Conservation (phyloP, 37 sponge, comb jelly and placozoan genomes). For the Diacarnus erythraeanus region DNA sequence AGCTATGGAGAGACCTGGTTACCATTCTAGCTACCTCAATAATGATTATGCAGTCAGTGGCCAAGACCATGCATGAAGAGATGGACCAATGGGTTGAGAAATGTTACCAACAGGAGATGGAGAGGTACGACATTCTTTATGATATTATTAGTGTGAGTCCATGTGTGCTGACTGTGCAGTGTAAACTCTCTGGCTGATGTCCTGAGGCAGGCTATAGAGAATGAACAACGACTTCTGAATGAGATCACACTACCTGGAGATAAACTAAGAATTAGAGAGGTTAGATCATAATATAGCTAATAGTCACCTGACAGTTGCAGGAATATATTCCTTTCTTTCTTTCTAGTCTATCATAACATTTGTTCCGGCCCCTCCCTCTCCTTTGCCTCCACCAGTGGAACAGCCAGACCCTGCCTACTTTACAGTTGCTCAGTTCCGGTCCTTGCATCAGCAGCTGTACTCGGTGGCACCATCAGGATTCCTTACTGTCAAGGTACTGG, state of each 20-base stretch:
- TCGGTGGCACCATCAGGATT: slow-evolving; percentile 56
- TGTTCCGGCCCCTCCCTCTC: slow-evolving; percentile 65
- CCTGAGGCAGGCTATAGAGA: slow-evolving; percentile 82
- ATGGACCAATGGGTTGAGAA: slow-evolving; percentile 80
- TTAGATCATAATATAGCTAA: slow-evolving; percentile 4
- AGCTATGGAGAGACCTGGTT: no score
- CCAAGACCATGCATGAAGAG: slow-evolving; percentile 40
- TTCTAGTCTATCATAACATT: slow-evolving; percentile 56
- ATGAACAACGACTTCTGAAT: slow-evolving; percentile 67
- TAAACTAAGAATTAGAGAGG: slow-evolving; percentile 65
- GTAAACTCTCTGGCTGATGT: slow-evolving; percentile 66
- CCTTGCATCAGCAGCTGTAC: slow-evolving; percentile 40
- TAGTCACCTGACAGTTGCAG: no score
- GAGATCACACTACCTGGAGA: slow-evolving; percentile 63
- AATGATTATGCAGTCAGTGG: neutral
- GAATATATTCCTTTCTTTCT: neutral
- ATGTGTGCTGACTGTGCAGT: slow-evolving; percentile 24
- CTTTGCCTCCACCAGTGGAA: slow-evolving; percentile 67
- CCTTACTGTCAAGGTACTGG: slow-evolving; percentile 38
- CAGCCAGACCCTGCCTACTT: slow-evolving; percentile 44
- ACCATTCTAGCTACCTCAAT: no score
- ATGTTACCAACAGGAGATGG: slow-evolving; percentile 78
- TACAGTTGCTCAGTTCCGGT: slow-evolving; percentile 61
- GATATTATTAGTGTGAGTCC: neutral
- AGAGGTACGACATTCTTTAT: slow-evolving; percentile 37